phyloP scores from a whole-genome alignment of 2,797 vertebrate genomes.

The Pelochelys cantorii region DNA sequence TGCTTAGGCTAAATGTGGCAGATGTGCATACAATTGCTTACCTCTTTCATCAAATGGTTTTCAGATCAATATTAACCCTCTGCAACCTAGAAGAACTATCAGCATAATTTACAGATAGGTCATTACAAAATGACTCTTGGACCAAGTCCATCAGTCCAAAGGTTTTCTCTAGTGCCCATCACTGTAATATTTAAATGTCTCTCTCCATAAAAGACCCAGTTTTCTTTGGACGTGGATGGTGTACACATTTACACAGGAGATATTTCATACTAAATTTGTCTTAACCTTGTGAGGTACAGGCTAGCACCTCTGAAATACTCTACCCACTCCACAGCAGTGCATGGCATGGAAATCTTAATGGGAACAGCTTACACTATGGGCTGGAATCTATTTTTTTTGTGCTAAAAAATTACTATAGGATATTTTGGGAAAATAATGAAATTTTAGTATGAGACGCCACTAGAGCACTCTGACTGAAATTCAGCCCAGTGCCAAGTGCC shows the following conservation, averaged over 20 bases:
- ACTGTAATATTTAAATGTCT: not conserved
- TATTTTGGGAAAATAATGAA: not conserved
- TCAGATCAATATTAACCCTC: not conserved
- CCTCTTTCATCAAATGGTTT: not conserved
- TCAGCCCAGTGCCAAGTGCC: fast-evolving
- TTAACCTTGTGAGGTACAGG: not conserved
- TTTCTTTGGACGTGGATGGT: not conserved
- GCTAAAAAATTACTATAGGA: not conserved
- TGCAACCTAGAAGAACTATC: not conserved
- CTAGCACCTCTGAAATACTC: not conserved
- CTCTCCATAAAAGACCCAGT: not conserved
- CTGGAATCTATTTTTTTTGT: fast-evolving
- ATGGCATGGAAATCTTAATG: not conserved
- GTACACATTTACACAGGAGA: fast-evolving
- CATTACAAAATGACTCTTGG: not conserved
- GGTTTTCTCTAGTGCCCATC: not conserved
- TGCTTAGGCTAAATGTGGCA: not conserved
- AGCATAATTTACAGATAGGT: not conserved
- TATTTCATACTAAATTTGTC: fast-evolving
- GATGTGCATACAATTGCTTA: fast-evolving
- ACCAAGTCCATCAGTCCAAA: not conserved
- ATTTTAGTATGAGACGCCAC: not conserved
- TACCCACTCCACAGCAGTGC: fast-evolving
- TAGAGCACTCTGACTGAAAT: not conserved
- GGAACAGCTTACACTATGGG: fast-evolving